phyloP scores from a whole-genome alignment of 2,113 vertebrate species.

The Callaeas wilsoni region DNA sequence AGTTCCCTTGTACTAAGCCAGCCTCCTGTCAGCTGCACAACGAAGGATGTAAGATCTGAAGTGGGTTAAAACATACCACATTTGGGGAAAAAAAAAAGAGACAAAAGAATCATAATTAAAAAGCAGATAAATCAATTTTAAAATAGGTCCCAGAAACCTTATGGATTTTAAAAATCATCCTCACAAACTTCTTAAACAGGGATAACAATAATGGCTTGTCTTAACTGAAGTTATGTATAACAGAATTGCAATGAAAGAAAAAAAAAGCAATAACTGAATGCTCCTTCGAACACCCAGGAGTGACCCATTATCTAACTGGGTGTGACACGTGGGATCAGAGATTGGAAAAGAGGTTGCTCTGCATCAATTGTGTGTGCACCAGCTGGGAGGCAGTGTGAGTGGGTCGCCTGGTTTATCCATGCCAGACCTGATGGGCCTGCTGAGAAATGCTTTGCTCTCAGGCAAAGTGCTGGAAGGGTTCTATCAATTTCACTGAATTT shows the following conservation, averaged over 20 bases:
- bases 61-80: background rate
- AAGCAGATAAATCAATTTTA: background rate
- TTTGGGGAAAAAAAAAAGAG: accelerated
- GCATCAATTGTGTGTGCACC: background rate
- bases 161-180: background rate
- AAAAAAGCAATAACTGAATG: background rate
- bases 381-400: background rate
- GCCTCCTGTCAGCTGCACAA: background rate
- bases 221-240: background rate
- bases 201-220: background rate
- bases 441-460: slow-evolving; percentile 24
- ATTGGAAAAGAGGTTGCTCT: background rate
- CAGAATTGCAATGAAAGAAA: background rate
- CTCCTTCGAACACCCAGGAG: background rate
- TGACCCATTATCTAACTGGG: background rate
- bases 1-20: background rate
- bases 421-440: background rate
- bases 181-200: background rate
- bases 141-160: background rate
- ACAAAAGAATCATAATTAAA: background rate
- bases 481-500: slow-evolving; percentile 15
- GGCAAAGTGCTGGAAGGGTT: slow-evolving; percentile 20
- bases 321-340: background rate
- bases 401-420: accelerated
- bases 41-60: background rate